Base-by-base conservation (phyloP, 1,140 invertebrate species). In the Danaus plexippus region DNA sequence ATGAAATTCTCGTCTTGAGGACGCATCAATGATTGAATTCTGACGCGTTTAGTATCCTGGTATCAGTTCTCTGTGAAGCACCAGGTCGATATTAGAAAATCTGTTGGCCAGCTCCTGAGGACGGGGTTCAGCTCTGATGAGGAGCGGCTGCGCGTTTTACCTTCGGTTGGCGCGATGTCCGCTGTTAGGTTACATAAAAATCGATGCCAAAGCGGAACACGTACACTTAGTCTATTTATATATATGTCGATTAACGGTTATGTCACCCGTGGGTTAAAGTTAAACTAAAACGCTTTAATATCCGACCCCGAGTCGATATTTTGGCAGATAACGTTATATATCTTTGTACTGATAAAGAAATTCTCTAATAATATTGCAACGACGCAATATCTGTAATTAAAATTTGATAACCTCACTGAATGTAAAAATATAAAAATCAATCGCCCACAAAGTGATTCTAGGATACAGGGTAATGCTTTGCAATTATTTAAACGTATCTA, bases 401-500 rank as follows among this genome's bases (percentile, higher is more conserved):
- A 74, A 80, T 73, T 78, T 80, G 84, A 69, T 72, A 73, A 77
- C 80, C 80, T 77, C 70, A 79, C 82, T 77, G 80, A 84, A 83
- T 83, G 75, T 79, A 81, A 72, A 85, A 84, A 83, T 83, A 75
- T 79, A 81, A 72, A 85, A 81, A 81, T 86, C 84, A 80, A 88
- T 88, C 84, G 87, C 88, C 87, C 88, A 88, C 87, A 88, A 90
- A 89, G 89, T 90, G 89, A 90, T 90, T 90, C 88, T 90, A 90
- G 89, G 89, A 90, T 90, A 91, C 90, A 91, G 90, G 90, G 90
- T 91, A 91, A 32, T 90, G 90, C 90, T 90, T 91, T 90, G 89
- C 89, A 90, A 90, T 90, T 90, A 89, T 90, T 89, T 90, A 89
- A 89, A 89, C 89, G 89, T 88, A 88, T 90, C 89, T 88, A 87